These are phyloP conservation scores for Thalassaphorura encarpata DNA, from an alignment of 1,140 invertebrate genomes.

Conservation along the genomic window DNA sequence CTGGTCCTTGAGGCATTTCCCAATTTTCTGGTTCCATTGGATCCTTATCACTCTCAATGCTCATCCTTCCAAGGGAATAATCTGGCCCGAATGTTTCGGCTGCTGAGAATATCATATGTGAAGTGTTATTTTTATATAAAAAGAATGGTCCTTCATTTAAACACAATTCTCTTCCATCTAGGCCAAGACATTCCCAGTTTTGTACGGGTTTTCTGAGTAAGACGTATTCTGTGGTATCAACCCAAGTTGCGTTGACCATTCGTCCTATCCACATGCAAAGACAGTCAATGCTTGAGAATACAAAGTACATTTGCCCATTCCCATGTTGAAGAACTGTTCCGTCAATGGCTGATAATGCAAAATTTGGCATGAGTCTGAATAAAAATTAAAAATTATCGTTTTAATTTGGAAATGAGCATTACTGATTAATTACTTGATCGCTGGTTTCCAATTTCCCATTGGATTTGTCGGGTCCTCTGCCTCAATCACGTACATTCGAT, in stretches of 20 bases:
- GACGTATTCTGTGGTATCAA: neutral
- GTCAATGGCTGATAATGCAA: slow-evolving; percentile 6
- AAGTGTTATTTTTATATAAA: slow-evolving; percentile 10
- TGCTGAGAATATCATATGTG: slow-evolving; percentile 13
- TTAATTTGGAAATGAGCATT: too few species aligned
- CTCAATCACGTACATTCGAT: neutral
- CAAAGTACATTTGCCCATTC: neutral
- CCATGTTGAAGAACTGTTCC: slow-evolving; percentile 1
- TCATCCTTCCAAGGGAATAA: slow-evolving; percentile 23
- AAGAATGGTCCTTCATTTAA: slow-evolving; percentile 19
- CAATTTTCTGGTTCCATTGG: slow-evolving; percentile 13
- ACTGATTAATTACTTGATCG: neutral
- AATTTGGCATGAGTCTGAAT: too few species aligned
- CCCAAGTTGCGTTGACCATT: neutral
- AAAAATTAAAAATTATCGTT: too few species aligned
- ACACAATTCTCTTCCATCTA: neutral
- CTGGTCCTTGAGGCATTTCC: slow-evolving; percentile 1
- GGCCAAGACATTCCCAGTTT: slow-evolving; percentile 13
- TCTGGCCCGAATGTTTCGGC: slow-evolving; percentile 17
- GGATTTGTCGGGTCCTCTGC: neutral
- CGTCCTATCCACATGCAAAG: slow-evolving; percentile 11
- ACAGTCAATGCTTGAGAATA: neutral
- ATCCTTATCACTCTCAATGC: slow-evolving; percentile 12
- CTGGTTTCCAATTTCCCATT: neutral
- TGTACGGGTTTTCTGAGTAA: slow-evolving; percentile 1